These are phyloP conservation scores for Morelia viridis DNA, from an alignment of 2,797 vertebrate genomes.

Conservation along the genomic window DNA sequence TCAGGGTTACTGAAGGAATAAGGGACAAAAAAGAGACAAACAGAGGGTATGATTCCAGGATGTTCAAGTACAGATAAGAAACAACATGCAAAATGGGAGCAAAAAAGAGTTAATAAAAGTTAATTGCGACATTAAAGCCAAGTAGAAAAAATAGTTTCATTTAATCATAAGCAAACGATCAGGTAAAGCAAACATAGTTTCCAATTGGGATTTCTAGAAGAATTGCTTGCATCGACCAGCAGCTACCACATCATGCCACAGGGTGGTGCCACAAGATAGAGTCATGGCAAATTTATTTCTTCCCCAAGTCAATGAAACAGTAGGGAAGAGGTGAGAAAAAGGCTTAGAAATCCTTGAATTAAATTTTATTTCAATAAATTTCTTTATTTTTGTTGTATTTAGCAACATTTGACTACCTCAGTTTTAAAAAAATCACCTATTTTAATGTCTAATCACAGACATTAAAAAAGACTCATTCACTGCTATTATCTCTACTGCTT, in stretches of 20 bases:
- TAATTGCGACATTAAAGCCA: slow-evolving; percentile 39
- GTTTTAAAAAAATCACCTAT: background rate
- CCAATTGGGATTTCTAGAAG: background rate
- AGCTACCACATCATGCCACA: slow-evolving; percentile 48
- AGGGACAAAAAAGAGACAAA: slow-evolving; percentile 45
- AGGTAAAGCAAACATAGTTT: background rate
- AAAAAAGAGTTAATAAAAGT: slow-evolving; percentile 51
- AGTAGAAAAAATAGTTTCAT: slow-evolving; percentile 23
- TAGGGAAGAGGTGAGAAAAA: background rate
- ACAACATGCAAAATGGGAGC: slow-evolving; percentile 40
- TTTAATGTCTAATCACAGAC: slow-evolving; percentile 15
- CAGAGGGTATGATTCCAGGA: slow-evolving; percentile 54
- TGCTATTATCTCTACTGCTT: background rate
- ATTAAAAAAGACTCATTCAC: background rate
- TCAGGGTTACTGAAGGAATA: slow-evolving; percentile 58
- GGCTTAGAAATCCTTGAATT: background rate
- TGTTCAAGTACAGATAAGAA: slow-evolving; percentile 32
- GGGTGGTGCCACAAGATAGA: slow-evolving; percentile 65
- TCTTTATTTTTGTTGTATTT: background rate
- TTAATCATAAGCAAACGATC: background rate
- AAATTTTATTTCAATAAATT: background rate
- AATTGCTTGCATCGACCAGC: background rate
- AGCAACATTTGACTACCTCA: background rate
- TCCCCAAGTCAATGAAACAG: background rate
- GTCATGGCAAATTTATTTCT: background rate